Conservation (phyloP, 2,113 vertebrate genomes). For the Hypocryptadius cinnamomeus region DNA sequence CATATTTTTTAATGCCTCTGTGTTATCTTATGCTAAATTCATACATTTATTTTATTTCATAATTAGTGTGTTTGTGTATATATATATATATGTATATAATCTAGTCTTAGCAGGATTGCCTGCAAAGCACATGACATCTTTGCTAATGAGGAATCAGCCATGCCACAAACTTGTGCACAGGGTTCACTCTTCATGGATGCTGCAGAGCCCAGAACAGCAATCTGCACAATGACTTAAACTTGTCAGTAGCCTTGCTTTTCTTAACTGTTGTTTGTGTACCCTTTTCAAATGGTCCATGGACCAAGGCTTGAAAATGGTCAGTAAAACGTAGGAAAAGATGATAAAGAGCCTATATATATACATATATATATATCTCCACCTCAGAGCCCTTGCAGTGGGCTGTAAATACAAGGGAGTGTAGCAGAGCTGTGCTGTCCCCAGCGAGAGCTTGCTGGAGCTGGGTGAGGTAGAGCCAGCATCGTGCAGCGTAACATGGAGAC, state of each 20-base stretch:
- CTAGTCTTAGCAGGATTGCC: neutral
- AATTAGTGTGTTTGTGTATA: fast-evolving
- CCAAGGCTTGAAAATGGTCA: neutral
- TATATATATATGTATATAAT: neutral
- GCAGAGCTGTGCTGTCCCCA: fast-evolving
- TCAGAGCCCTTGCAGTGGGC: neutral
- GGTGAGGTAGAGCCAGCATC: neutral
- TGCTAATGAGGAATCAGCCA: fast-evolving
- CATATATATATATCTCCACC: fast-evolving
- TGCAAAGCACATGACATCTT: neutral
- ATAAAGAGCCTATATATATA: fast-evolving
- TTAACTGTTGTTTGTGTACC: neutral
- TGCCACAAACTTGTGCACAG: fast-evolving
- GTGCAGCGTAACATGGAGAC: fast-evolving
- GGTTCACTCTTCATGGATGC: neutral
- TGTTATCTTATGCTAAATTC: neutral
- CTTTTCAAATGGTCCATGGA: fast-evolving
- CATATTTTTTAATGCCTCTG: neutral
- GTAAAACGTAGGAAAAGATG: fast-evolving
- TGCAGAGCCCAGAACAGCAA: neutral
- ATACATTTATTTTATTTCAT: neutral
- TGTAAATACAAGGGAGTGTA: fast-evolving
- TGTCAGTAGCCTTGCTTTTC: neutral
- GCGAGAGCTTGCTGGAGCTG: fast-evolving
- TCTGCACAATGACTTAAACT: fast-evolving